Percentiles rank a stretch among this genome's conserved stretches.
Conservation (phyloP, 2,797 vertebrate species). For the Periparus ater region DNA sequence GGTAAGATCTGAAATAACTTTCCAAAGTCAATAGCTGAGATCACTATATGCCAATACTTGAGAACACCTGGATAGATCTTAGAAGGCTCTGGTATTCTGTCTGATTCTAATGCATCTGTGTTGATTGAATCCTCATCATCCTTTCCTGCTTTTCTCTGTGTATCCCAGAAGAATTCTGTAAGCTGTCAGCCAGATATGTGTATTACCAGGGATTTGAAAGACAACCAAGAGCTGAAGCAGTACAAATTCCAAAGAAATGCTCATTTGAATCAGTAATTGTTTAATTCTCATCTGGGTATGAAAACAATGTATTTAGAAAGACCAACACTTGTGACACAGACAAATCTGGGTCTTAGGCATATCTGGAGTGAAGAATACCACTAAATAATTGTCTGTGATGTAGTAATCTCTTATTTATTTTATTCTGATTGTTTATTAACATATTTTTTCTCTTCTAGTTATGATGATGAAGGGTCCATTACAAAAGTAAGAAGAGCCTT, state of each 20-base stretch:
- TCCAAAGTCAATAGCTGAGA: not conserved
- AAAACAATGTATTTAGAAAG: not conserved
- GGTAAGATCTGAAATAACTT: not conserved
- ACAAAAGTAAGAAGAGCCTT: not conserved
- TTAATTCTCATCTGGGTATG: not conserved
- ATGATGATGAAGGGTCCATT: not conserved
- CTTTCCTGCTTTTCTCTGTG: not conserved
- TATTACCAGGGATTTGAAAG: slow-evolving; percentile 2
- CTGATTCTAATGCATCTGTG: not conserved
- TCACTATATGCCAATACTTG: not conserved
- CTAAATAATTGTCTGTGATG: not conserved
- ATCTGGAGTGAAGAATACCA: not conserved
- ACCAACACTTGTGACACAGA: not conserved
- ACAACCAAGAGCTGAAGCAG: not conserved
- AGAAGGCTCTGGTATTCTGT: not conserved
- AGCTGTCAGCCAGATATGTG: not conserved
- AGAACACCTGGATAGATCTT: not conserved
- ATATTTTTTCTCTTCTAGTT: not conserved
- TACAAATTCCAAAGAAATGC: slow-evolving; percentile 13
- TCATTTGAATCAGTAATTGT: not conserved
- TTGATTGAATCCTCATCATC: not conserved
- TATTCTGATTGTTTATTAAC: not conserved
- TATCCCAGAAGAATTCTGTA: slow-evolving; percentile 10
- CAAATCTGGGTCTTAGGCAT: not conserved
- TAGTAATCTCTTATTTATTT: not conserved